Evolutionary conservation across 2,113 vertebrate genomes (phyloP).

Genomic region (Cyprinus carpio): DNA sequence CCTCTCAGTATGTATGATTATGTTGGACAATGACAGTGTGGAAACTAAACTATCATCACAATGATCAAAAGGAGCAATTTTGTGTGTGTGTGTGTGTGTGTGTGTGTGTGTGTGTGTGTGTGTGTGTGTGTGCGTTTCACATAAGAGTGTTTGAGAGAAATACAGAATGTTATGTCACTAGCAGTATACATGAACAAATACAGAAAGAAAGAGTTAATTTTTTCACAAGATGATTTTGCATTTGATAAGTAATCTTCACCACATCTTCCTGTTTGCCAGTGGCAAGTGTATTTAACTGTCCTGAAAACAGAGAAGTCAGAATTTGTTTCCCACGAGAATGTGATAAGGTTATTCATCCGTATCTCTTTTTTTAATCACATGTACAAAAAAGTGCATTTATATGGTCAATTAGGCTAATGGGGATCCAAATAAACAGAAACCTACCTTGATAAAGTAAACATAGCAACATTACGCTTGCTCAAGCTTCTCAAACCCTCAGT

Average conservation of each 20-base stretch:
- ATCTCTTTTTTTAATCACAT: not conserved
- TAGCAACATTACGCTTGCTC: not conserved
- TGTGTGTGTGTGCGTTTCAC: too few species aligned
- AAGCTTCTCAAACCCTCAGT: not conserved
- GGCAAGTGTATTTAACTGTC: not conserved
- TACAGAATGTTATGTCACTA: not conserved
- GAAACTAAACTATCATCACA: slow-evolving; percentile 43
- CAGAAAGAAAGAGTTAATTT: not conserved
- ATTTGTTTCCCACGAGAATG: slow-evolving; percentile 35
- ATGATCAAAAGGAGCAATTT: not conserved
- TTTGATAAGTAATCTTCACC: slow-evolving; percentile 1
- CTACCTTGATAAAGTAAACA: not conserved
- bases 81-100: too few species aligned
- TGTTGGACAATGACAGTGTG: slow-evolving; percentile 13
- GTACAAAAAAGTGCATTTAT: not conserved
- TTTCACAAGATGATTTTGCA: not conserved
- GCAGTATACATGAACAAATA: not conserved
- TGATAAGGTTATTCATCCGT: not conserved
- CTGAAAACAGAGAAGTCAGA: not conserved
- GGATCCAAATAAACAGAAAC: not conserved
- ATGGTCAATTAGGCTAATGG: not conserved
- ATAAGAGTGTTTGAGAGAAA: not conserved
- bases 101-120: too few species aligned
- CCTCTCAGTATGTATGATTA: slow-evolving; percentile 5
- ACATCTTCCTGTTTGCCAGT: slow-evolving; percentile 24